These are phyloP conservation scores for Hippopotamus amphibius DNA, from an alignment of 2,113 vertebrate species.

Conservation along the genomic window DNA sequence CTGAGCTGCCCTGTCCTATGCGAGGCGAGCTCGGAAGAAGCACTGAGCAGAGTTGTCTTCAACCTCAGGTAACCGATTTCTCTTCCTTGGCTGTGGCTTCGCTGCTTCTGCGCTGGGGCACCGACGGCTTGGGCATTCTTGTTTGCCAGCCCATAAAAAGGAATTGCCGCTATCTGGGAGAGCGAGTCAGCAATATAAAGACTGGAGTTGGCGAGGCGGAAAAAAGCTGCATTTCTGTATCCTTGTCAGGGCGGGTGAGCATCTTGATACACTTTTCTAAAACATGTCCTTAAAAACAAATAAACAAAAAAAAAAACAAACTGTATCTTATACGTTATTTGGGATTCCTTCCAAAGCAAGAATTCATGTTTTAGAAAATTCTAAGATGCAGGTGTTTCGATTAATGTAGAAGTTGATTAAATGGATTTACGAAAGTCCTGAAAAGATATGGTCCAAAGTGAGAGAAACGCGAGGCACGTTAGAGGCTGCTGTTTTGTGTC, in stretches of 20 bases:
- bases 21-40: constrained; percentile 13
- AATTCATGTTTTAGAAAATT: not conserved
- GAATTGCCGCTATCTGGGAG: not conserved
- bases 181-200: not conserved
- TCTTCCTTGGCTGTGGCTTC: not conserved
- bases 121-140: too few species aligned
- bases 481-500: not conserved
- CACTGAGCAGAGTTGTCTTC: not conserved
- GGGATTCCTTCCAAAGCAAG: not conserved
- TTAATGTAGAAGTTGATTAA: not conserved
- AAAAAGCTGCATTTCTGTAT: not conserved
- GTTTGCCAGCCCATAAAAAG: not conserved
- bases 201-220: not conserved
- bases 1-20: not conserved
- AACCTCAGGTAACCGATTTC: constrained; percentile 54
- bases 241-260: not conserved
- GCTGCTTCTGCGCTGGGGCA: not conserved
- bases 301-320: too few species aligned
- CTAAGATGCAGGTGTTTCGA: not conserved
- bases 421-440: constrained; percentile 3
- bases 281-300: not conserved
- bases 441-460: not conserved
- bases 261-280: not conserved
- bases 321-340: not conserved
- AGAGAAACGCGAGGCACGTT: not conserved